A percentile compares a stretch with the other conserved stretches of the same genome.
Evolutionary conservation across 2,888 invertebrate species (phyloP).

Genomic region (Melinaea menophilus): DNA sequence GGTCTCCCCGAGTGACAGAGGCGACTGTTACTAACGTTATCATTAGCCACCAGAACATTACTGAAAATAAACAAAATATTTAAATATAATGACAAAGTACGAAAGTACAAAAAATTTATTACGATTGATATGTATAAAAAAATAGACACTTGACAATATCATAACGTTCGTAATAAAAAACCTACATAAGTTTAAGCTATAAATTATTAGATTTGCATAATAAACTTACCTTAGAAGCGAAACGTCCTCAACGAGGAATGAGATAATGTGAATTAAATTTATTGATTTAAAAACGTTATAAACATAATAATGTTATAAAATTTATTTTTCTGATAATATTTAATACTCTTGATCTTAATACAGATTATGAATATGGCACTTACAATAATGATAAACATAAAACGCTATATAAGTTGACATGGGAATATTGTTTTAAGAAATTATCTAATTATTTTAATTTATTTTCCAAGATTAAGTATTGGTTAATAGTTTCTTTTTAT

Average conservation of each 20-base stretch:
- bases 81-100: no score
- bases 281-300: constrained; percentile 13
- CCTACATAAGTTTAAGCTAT: neutral
- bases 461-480: no score
- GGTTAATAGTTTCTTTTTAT: no score
- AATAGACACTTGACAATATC: neutral
- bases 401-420: no score
- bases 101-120: neutral
- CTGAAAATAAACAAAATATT: constrained; percentile 30
- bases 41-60: constrained; percentile 46
- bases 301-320: constrained; percentile 9
- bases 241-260: constrained; percentile 42
- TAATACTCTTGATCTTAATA: constrained; percentile 8
- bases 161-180: no score
- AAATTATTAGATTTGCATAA: constrained; percentile 9
- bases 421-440: no score
- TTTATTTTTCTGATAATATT: constrained; percentile 5
- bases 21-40: constrained; percentile 45
- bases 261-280: constrained; percentile 32
- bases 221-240: constrained; percentile 14
- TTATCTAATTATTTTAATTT: no score
- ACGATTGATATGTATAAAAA: neutral
- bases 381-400: neutral
- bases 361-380: neutral
- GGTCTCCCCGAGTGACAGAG: constrained; percentile 43